Evolutionary conservation across 2,888 invertebrate species (phyloP), one percentile per base, ranked within the genome.

Genomic region (Cepaea hortensis): DNA sequence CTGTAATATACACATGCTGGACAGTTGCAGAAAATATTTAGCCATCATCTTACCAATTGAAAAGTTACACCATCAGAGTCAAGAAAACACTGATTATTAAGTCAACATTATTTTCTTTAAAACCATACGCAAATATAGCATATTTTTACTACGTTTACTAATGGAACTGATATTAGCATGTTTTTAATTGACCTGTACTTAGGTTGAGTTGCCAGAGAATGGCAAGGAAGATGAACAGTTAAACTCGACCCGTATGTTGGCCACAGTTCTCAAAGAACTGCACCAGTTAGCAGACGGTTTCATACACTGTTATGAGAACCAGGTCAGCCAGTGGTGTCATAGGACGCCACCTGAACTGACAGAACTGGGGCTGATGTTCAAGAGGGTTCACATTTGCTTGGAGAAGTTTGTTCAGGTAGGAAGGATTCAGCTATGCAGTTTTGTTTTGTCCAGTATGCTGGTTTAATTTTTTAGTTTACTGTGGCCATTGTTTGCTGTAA

Each of bases 281-380:
- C 90, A 91, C n/a, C 93, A 93, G 89, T 89, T 93, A 65, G 89
- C 91, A 18, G 89, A 91, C 0, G 92, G 93, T 65, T 93, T 93
- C 87, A 91, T 91, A 6, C 93, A 92, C 88, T 91, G 92, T 87
- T 93, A 91, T 85, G 93, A 93, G 90, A 93, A 91, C 68, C 93
- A 93, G 88, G 91, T 93, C 91, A 89, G 89, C 65, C 91, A 91
- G 68, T 93, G 93, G 93, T 93, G 93, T 85, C 91, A 93, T 88
- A 91, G 91, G 84, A 85, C 89, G 0, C 91, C 92, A 11, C 93
- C 93, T 15, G 84, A 90, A 9, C 89, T 93, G 61, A 91, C 91
- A 55, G 90, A 92, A 70, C 90, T 93, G 15, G 93, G 93, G 2
- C 90, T 91, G 46, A 90, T 91, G 7, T 91, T 93, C 87, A 92